Percentiles rank a stretch among this genome's conserved stretches.
Evolutionary conservation across 2,888 invertebrate genomes (phyloP).

Genomic region (Tromatobia lineatoria): DNA sequence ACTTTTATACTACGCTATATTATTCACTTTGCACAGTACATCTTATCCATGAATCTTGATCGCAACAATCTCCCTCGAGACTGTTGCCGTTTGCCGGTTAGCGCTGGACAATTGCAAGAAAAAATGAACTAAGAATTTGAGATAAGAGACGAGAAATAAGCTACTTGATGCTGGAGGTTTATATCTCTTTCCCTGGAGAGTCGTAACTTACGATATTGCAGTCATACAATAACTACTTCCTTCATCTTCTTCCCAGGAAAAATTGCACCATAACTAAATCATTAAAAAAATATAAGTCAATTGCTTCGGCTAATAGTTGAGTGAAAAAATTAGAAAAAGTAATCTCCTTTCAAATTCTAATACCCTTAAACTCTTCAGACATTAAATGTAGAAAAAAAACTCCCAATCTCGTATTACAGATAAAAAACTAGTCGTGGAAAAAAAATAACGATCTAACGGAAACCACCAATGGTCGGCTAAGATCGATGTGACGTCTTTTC

Average conservation of each 20-base stretch:
- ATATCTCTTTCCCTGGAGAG: neutral
- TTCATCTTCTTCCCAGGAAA: neutral
- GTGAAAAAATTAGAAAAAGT: neutral
- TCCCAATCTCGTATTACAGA: no score
- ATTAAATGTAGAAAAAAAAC: no score
- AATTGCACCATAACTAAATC: conserved; percentile 34
- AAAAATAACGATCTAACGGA: no score
- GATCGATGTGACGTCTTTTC: no score
- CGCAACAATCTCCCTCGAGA: conserved; percentile 6
- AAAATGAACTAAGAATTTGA: conserved; percentile 2
- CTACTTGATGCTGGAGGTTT: no score
- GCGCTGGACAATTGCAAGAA: conserved; percentile 1
- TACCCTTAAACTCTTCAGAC: no score
- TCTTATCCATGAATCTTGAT: neutral
- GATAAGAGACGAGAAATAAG: conserved; percentile 21
- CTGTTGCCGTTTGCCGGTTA: neutral
- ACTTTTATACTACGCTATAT: neutral
- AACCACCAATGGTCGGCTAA: no score
- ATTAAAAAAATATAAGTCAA: conserved; percentile 7
- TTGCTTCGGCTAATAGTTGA: conserved; percentile 20
- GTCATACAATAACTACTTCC: conserved; percentile 1
- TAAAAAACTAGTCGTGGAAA: no score
- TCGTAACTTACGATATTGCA: conserved; percentile 3
- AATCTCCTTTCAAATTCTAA: no score
- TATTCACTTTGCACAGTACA: neutral